Conservation (phyloP, 2,113 vertebrate genomes). For the Actenoides lindsayi region DNA sequence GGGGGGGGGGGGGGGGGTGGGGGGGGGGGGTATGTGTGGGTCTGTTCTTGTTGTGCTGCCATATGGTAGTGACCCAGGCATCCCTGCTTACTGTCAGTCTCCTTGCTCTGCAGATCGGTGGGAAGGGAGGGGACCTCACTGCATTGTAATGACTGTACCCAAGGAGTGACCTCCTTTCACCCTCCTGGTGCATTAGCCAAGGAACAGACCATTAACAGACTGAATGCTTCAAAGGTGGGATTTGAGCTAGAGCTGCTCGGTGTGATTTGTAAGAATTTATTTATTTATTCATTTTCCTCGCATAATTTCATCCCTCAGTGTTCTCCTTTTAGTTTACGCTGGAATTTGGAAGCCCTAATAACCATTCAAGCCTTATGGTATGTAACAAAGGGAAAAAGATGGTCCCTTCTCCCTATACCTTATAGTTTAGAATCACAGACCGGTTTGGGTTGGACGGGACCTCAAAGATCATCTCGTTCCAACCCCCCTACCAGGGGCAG, state of each 20-base stretch:
- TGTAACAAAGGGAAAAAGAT: neutral
- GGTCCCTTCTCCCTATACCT: neutral
- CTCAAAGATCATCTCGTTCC: too few relatives aligned
- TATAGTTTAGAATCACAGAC: neutral
- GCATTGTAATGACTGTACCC: neutral
- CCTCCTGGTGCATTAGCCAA: neutral
- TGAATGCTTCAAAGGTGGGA: neutral
- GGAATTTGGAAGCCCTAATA: neutral
- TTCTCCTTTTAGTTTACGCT: neutral
- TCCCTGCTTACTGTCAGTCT: neutral
- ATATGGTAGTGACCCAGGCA: slow-evolving; percentile 31
- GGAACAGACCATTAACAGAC: neutral
- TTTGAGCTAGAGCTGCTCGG: neutral
- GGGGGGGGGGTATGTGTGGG: neutral
- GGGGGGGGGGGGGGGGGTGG: too few relatives aligned
- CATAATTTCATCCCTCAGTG: neutral
- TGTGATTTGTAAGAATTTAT: neutral
- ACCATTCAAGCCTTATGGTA: neutral
- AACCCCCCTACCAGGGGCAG: too few relatives aligned
- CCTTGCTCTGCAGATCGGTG: accelerated
- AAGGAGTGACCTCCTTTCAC: neutral
- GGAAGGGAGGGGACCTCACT: neutral
- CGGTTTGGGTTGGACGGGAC: too few relatives aligned
- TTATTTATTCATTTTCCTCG: neutral
- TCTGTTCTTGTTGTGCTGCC: slow-evolving; percentile 27